Evolutionary conservation across 2,113 vertebrate genomes (phyloP), one percentile per base, ranked within the genome.

Genomic region (Ciconia boyciana): DNA sequence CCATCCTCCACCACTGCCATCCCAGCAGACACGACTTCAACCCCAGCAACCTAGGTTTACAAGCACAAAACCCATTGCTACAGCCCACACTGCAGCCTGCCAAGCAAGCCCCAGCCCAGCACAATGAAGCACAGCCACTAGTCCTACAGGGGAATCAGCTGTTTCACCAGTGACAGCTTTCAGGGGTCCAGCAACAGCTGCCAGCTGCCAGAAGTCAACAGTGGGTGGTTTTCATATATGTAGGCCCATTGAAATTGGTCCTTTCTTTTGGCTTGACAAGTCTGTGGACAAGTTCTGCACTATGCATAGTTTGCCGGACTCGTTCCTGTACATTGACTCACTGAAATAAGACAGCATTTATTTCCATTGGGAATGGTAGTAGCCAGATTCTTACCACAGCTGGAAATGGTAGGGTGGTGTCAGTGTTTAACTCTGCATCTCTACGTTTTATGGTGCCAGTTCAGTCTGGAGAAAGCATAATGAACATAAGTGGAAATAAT

Each of bases 1-100:
- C 41, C 93, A 94, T 22, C 96, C 89, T 62, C 89, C 44, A 48
- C 83, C 88, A 71, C 82, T 96, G 61, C 93, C 76, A 79, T 95
- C 93, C 17, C 96, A 96, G 78, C 77, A 96, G 91, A 93, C 84
- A 41, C 9, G 29, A 57, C 49, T 94, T 93, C 83, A 92, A 74
- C 49, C 36, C n/a, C 87, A 95, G 52, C 90, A 96, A 34, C 46
- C 81, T 48, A 51, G 16, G 12, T 11, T 36, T 86, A 17, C 61
- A 77, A 54, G 78, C 78, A 34, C 72, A 97, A 92, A 97, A 79
- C 20, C 36, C 43, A 21, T 71, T 90, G 52, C 81, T 93, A 34
- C 80, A 93, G 43, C 64, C 89, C 24, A 64, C 70, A 18, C 36
- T 65, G 26, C 44, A 82, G 34, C 74, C 87, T 9, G 44, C 75